These are phyloP conservation scores for Syritta pipiens DNA, from an alignment of 2,888 invertebrate genomes.

Conservation along the genomic window DNA sequence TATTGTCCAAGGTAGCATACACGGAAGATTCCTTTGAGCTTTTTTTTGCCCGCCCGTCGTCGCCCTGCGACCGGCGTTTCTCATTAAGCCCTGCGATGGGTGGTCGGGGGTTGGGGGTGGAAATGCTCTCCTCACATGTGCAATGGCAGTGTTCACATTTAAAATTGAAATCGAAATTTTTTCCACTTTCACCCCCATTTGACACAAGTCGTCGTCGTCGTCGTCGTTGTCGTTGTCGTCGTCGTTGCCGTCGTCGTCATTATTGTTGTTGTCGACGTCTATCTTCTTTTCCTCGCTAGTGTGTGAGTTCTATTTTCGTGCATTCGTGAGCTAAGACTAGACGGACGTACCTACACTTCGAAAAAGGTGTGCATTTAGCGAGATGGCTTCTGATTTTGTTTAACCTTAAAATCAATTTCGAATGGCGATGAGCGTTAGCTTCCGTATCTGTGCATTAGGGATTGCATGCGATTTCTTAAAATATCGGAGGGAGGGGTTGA, in stretches of 20 bases:
- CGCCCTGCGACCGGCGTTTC: conserved; percentile 14
- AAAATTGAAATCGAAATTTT: conserved; percentile 72
- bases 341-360: conserved; percentile 29
- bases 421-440: conserved; percentile 40
- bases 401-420: conserved; percentile 62
- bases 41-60: conserved; percentile 18
- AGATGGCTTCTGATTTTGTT: conserved; percentile 20
- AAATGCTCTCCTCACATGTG: conserved; percentile 49
- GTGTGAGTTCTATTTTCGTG: conserved; percentile 67
- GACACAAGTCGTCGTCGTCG: conserved; percentile 39
- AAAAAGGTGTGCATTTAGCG: conserved; percentile 24
- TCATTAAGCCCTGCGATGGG: conserved; percentile 5
- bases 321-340: conserved; percentile 55
- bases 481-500: conserved; percentile 21
- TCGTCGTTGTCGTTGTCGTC: background rate
- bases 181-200: conserved; percentile 71
- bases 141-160: conserved; percentile 57
- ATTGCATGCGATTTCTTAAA: conserved; percentile 23
- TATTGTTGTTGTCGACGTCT: background rate
- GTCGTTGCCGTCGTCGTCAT: background rate
- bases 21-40: conserved; percentile 60
- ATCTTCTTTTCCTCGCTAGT: conserved; percentile 39
- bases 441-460: conserved; percentile 47
- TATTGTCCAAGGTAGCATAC: conserved; percentile 64
- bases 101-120: background rate